Evolutionary conservation across 2,797 vertebrate species (phyloP).

Genomic region (Rallus crepitans): DNA sequence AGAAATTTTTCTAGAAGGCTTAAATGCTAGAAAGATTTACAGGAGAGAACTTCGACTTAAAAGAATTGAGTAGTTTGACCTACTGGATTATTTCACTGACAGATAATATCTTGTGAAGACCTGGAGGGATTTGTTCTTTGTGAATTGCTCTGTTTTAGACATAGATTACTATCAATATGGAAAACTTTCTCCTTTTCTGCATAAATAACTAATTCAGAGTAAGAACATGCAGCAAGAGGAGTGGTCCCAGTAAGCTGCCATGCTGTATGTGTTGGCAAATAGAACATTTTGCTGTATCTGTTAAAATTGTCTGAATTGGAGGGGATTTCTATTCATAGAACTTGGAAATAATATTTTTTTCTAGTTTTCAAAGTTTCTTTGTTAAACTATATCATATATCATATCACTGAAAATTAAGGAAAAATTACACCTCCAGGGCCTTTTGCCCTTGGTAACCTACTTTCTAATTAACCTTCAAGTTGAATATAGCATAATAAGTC

Average conservation of each 20-base stretch:
- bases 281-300: background rate
- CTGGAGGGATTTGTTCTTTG: background rate
- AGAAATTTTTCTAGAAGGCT: background rate
- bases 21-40: background rate
- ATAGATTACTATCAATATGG: background rate
- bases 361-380: background rate
- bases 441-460: background rate
- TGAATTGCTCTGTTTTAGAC: background rate
- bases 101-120: background rate
- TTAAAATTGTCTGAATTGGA: background rate
- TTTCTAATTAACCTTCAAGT: background rate
- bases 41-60: background rate
- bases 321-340: background rate
- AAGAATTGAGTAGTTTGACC: background rate
- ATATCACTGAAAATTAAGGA: background rate
- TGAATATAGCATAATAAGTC: background rate
- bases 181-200: background rate
- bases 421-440: background rate
- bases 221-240: background rate
- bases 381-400: background rate
- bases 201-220: background rate
- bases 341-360: background rate
- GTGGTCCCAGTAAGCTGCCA: background rate
- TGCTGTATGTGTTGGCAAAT: background rate
- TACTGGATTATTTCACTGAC: background rate